Conservation (phyloP, 2,113 vertebrate genomes). For the Gallinago undulata region DNA sequence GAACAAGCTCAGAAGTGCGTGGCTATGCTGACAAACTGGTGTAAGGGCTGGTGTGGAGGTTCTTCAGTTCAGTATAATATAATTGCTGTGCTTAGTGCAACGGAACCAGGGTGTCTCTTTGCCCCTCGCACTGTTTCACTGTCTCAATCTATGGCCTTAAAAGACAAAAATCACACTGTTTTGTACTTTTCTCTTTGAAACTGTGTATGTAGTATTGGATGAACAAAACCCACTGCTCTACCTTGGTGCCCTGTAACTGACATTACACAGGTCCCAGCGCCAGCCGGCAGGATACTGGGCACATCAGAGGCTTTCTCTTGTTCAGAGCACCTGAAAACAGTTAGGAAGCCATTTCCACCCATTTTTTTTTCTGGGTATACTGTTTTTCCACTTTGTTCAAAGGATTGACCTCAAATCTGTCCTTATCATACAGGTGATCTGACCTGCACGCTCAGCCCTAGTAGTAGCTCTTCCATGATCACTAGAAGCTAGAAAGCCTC, state of each 20-base stretch:
- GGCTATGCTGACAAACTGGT: not conserved
- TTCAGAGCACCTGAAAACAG: not conserved
- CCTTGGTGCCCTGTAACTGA: not conserved
- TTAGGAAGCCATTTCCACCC: not conserved
- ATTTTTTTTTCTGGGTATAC: not conserved
- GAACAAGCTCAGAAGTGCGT: not conserved
- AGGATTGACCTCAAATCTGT: not conserved
- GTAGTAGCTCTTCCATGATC: not conserved
- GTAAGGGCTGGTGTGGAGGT: not conserved
- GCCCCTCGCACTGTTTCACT: not conserved
- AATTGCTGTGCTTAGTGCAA: not conserved
- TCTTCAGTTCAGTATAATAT: not conserved
- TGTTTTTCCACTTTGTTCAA: not conserved
- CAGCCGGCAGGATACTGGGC: not conserved
- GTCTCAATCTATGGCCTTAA: not conserved
- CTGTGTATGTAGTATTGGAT: too few species aligned
- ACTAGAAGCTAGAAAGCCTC: not conserved
- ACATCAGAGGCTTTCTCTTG: not conserved
- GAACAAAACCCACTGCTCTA: not conserved
- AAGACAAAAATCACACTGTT: not conserved
- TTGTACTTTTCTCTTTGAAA: not conserved
- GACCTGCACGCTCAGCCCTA: not conserved
- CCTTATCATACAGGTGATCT: not conserved
- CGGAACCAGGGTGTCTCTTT: not conserved
- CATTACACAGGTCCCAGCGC: not conserved